A percentile compares a stretch with the other conserved stretches of the same genome.
These are phyloP conservation scores for Yasuhikotakia modesta DNA, from an alignment of 2,797 vertebrate species.

Conservation along the genomic window DNA sequence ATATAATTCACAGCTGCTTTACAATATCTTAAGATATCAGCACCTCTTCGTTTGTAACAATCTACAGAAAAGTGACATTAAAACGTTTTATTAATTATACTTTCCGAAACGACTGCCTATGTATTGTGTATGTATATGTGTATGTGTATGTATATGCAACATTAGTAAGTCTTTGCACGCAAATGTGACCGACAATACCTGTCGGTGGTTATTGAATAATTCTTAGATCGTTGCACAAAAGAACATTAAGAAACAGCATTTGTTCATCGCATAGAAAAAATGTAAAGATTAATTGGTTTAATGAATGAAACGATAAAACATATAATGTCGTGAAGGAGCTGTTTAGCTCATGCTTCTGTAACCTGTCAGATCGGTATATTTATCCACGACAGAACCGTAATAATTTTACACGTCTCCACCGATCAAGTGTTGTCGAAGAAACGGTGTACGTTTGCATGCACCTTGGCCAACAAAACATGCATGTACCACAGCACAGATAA, in stretches of 20 bases:
- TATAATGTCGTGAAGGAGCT: conserved; percentile 4
- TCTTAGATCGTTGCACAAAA: conserved; percentile 26
- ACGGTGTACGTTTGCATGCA: conserved; percentile 44
- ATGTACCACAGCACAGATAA: conserved; percentile 39
- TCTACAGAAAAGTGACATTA: conserved; percentile 3
- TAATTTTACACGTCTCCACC: conserved; percentile 53
- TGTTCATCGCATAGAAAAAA: conserved; percentile 9
- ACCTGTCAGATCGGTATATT: conserved; percentile 6
- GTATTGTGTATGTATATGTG: too few species aligned
- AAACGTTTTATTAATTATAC: not conserved
- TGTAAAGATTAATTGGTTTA: not conserved
- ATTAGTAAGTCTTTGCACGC: not conserved
- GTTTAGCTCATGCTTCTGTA: conserved; percentile 14
- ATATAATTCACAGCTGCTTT: not conserved
- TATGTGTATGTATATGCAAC: not conserved
- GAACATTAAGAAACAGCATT: conserved; percentile 14
- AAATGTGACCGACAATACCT: conserved; percentile 39
- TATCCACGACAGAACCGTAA: conserved; percentile 51
- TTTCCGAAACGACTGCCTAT: not conserved
- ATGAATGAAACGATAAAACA: not conserved
- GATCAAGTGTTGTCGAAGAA: conserved; percentile 55
- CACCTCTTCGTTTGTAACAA: not conserved
- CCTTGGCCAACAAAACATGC: conserved; percentile 50
- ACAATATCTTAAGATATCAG: not conserved
- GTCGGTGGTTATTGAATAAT: conserved; percentile 9